Percentiles rank a stretch among this genome's conserved stretches.
Evolutionary conservation across 2,113 vertebrate genomes (phyloP).

Genomic region (Orycteropus afer): DNA sequence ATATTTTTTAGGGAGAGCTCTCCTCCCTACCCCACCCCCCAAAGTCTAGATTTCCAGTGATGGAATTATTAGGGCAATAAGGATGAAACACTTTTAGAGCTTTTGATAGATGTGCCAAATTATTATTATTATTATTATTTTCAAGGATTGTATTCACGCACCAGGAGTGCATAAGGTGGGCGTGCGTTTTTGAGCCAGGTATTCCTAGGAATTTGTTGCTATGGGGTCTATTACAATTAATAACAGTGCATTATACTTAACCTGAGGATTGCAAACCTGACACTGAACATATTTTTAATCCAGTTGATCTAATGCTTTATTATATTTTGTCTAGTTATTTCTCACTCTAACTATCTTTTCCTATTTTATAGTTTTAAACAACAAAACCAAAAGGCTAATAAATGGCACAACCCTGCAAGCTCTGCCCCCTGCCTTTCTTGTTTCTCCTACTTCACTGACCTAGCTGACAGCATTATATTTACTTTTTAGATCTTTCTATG

Average conservation of each 20-base stretch:
- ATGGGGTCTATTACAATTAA: too few relatives aligned
- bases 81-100: background rate
- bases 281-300: background rate
- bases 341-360: background rate
- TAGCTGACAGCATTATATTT: background rate
- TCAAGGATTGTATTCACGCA: background rate
- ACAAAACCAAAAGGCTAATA: background rate
- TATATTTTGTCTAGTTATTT: conserved; percentile 25
- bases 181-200: conserved; percentile 1
- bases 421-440: background rate
- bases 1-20: background rate
- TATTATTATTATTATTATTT: conserved; percentile 21
- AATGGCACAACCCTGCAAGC: background rate
- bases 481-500: background rate
- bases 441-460: background rate
- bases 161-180: background rate
- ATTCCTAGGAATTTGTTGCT: background rate
- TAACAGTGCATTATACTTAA: background rate
- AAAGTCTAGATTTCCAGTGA: background rate
- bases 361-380: conserved; percentile 22
- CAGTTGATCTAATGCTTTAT: background rate
- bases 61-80: background rate
- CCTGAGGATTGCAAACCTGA: background rate
- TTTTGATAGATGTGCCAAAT: conserved; percentile 29
- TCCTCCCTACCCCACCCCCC: too few relatives aligned